Conservation (phyloP, 1,140 invertebrate genomes). For the Drosophila jambulina region DNA sequence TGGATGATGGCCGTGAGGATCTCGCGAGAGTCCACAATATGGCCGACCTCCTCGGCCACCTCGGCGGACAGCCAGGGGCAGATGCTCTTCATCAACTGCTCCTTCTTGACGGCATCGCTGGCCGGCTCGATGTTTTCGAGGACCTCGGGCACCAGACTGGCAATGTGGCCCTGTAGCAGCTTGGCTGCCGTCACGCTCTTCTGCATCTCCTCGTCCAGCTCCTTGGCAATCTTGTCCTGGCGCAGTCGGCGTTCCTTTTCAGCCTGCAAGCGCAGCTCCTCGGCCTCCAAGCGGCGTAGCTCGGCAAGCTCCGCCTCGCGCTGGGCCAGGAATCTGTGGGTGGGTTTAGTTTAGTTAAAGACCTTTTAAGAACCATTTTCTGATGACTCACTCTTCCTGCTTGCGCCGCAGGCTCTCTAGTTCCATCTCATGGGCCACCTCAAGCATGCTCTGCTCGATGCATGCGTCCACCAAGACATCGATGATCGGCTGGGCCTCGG, state of each 20-base stretch:
- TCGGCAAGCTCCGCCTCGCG: constrained; percentile 92
- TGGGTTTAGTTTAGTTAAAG: neutral
- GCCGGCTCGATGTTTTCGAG: constrained; percentile 89
- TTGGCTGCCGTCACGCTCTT: constrained; percentile 92
- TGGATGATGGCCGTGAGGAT: constrained; percentile 92
- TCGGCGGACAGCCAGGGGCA: constrained; percentile 95
- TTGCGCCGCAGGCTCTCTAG: constrained; percentile 90
- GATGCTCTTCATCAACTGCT: constrained; percentile 91
- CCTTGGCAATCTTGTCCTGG: constrained; percentile 78
- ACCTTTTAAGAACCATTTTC: too few species aligned
- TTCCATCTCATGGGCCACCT: constrained; percentile 93
- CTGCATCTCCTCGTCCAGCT: constrained; percentile 85
- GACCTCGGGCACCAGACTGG: constrained; percentile 93
- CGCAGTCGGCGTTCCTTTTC: constrained; percentile 86
- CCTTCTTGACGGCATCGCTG: constrained; percentile 76
- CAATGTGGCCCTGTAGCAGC: constrained; percentile 93
- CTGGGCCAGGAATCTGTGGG: constrained; percentile 89
- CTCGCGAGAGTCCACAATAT: constrained; percentile 91
- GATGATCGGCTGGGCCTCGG: constrained; percentile 94
- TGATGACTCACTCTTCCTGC: constrained; percentile 87
- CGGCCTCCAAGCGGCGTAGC: constrained; percentile 89
- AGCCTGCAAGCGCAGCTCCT: constrained; percentile 88
- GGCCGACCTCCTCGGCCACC: constrained; percentile 91
- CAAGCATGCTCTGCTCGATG: constrained; percentile 93
- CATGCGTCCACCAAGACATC: constrained; percentile 95